phyloP scores from a whole-genome alignment of 2,113 vertebrate genomes.

The Cyphomyrus discorhynchus region DNA sequence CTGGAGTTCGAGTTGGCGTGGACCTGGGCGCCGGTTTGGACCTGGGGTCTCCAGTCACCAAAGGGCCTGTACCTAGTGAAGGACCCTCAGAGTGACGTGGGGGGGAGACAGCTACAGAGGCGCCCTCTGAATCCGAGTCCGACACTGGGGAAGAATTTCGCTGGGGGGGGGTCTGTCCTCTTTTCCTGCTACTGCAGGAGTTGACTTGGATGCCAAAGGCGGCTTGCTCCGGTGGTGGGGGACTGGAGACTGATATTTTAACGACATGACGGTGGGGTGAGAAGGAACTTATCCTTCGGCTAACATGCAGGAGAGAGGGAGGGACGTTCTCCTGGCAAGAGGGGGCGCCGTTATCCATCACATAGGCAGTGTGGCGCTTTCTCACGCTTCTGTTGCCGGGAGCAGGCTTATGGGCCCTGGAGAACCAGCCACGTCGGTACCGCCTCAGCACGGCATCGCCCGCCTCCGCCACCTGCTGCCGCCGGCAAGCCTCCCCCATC shows the following conservation, averaged over 20 bases:
- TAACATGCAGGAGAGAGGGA: background rate
- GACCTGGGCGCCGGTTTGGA: background rate
- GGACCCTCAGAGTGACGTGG: background rate
- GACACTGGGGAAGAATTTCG: background rate
- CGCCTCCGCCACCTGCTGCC: conserved; percentile 33
- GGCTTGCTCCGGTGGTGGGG: background rate
- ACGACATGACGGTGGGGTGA: background rate
- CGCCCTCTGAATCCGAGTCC: background rate
- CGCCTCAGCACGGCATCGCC: conserved; percentile 46
- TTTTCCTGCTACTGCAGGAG: background rate
- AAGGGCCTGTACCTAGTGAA: background rate
- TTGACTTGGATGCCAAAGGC: background rate
- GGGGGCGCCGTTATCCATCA: background rate
- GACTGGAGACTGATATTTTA: background rate
- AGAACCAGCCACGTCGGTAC: conserved; percentile 45
- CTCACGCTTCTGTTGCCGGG: background rate
- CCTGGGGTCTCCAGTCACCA: background rate
- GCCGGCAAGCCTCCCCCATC: conserved; percentile 38
- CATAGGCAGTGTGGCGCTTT: background rate
- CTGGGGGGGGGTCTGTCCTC: background rate
- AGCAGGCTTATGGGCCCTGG: conserved; percentile 12
- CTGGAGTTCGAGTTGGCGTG: too few relatives aligned
- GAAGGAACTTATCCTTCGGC: background rate
- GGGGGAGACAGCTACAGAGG: background rate
- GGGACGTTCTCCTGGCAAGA: background rate